phyloP scores from a whole-genome alignment of 2,888 invertebrate genomes.

The Caprella mutica region DNA sequence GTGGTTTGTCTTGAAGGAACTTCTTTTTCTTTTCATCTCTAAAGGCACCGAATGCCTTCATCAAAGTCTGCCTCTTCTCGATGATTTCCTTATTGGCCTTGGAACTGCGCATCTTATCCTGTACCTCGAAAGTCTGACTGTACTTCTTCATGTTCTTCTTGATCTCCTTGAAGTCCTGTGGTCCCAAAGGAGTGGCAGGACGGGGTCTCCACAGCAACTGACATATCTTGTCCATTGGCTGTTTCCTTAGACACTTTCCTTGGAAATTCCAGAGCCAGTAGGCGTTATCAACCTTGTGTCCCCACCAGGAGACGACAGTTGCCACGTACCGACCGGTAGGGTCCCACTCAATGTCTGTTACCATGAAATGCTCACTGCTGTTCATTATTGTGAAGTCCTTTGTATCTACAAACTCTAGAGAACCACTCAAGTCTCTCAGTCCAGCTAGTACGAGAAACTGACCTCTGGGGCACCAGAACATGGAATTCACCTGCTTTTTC shows the following conservation, averaged over 20 bases:
- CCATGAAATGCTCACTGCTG: constrained; percentile 78
- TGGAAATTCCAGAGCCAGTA: constrained; percentile 99
- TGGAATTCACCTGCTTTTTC: constrained; percentile 68
- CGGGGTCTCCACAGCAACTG: constrained; percentile 94
- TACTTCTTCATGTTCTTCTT: constrained; percentile 97
- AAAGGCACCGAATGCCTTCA: constrained; percentile 75
- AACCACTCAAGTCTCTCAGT: constrained; percentile 68
- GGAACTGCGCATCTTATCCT: constrained; percentile 82
- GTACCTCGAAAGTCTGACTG: constrained; percentile 87
- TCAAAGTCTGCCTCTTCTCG: constrained; percentile 75
- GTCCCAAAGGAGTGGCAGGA: constrained; percentile 68
- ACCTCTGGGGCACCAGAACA: constrained; percentile 93
- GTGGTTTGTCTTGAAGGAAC: constrained; percentile 64
- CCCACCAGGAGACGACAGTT: constrained; percentile 89
- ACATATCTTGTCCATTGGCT: constrained; percentile 82
- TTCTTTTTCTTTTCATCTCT: constrained; percentile 60
- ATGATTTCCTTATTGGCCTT: constrained; percentile 62
- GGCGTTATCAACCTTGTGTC: constrained; percentile 73
- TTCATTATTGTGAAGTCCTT: constrained; percentile 93
- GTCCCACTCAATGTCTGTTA: constrained; percentile 97
- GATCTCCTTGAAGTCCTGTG: constrained; percentile 72
- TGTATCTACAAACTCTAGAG: constrained; percentile 88
- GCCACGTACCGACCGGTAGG: constrained; percentile 96
- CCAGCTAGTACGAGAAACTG: constrained; percentile 92
- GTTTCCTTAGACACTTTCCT: constrained; percentile 60